A percentile compares a stretch with the other conserved stretches of the same genome.
Evolutionary conservation across 2,888 invertebrate genomes (phyloP).

Genomic region (Pocota personata): DNA sequence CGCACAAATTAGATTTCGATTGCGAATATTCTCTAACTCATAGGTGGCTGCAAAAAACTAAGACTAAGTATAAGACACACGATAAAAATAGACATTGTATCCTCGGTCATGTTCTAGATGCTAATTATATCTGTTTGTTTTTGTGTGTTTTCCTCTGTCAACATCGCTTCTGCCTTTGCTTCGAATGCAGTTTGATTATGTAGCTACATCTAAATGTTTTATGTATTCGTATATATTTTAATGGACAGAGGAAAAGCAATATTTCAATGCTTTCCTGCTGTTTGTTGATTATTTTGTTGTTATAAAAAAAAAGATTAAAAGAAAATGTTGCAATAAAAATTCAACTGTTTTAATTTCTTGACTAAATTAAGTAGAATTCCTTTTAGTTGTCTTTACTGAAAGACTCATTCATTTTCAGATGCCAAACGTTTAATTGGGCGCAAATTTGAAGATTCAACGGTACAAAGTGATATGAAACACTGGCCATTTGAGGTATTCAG

Average conservation of each 20-base stretch:
- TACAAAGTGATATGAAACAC: slow-evolving; percentile 97
- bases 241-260: slow-evolving; percentile 27
- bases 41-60: slow-evolving; percentile 39
- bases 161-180: slow-evolving; percentile 38
- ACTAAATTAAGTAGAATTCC: slow-evolving; percentile 2
- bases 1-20: slow-evolving; percentile 30
- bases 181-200: slow-evolving; percentile 54
- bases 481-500: slow-evolving; percentile 96
- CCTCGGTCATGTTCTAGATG: slow-evolving; percentile 55
- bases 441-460: slow-evolving; percentile 92
- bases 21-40: slow-evolving; percentile 56
- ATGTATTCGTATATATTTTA: slow-evolving; percentile 14
- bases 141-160: slow-evolving; percentile 38
- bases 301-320: slow-evolving; percentile 36
- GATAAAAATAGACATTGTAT: slow-evolving; percentile 61
- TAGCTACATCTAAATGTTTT: slow-evolving; percentile 46
- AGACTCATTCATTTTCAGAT: slow-evolving; percentile 84
- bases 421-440: slow-evolving; percentile 97
- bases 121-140: slow-evolving; percentile 64
- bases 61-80: slow-evolving; percentile 24
- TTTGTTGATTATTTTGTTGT: slow-evolving; percentile 46
- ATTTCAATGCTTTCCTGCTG: slow-evolving; percentile 45
- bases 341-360: slow-evolving; percentile 32
- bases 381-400: neutral
- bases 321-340: slow-evolving; percentile 21